phyloP scores from a whole-genome alignment of 2,113 vertebrate genomes.

The Chlamydotis undulata region DNA sequence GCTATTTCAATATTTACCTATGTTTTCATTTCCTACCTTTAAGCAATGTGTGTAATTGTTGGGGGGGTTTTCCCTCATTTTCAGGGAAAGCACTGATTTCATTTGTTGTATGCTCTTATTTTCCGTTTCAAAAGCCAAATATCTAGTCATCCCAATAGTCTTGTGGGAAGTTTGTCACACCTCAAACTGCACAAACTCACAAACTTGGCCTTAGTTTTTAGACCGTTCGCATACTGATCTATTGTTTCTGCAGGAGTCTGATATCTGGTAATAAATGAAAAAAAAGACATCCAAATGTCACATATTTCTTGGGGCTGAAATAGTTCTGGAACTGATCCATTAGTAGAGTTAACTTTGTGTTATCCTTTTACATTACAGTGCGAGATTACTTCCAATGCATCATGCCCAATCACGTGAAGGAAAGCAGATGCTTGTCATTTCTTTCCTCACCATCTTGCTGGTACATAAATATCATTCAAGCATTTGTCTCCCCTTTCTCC shows the following conservation, averaged over 20 bases:
- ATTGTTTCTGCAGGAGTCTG: slow-evolving; percentile 60
- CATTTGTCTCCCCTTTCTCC: slow-evolving; percentile 15
- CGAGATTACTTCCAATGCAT: neutral
- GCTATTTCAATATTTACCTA: neutral
- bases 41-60: neutral
- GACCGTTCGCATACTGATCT: slow-evolving; percentile 27
- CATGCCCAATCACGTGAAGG: slow-evolving; percentile 16
- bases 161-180: slow-evolving; percentile 3
- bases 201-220: slow-evolving; percentile 50
- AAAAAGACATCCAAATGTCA: slow-evolving; percentile 41
- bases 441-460: slow-evolving; percentile 36
- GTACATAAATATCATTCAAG: slow-evolving; percentile 2
- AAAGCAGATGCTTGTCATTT: slow-evolving; percentile 54
- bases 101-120: slow-evolving; percentile 16
- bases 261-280: slow-evolving; percentile 56
- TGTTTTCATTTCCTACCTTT: slow-evolving; percentile 3
- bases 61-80: fast-evolving
- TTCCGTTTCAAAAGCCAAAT: slow-evolving; percentile 33
- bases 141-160: slow-evolving; percentile 4
- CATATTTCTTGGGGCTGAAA: slow-evolving; percentile 35
- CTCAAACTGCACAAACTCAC: slow-evolving; percentile 24
- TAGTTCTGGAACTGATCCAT: slow-evolving; percentile 31
- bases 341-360: slow-evolving; percentile 27
- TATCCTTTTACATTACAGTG: neutral
- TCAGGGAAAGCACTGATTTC: neutral